These are phyloP conservation scores for Heliconius charithonia DNA, from an alignment of 2,888 invertebrate species.

Conservation along the genomic window DNA sequence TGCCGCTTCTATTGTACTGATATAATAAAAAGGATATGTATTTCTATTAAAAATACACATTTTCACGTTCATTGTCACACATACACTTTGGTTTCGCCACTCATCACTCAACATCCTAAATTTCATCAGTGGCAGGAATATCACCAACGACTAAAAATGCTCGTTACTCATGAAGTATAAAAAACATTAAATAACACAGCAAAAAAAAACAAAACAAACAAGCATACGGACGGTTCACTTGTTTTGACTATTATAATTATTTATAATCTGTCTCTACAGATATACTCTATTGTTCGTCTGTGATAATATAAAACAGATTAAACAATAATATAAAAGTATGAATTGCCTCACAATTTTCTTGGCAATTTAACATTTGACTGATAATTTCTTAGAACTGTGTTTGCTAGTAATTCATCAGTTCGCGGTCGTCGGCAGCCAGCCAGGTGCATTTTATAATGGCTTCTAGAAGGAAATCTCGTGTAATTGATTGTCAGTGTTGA, in stretches of 20 bases:
- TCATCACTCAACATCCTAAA: not conserved
- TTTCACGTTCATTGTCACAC: not conserved
- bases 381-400: slow-evolving; percentile 28
- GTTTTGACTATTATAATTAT: slow-evolving; percentile 3
- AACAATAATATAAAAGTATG: not conserved
- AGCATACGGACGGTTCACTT: not conserved
- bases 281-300: slow-evolving; percentile 7
- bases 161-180: not conserved
- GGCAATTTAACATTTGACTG: slow-evolving; percentile 22
- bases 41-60: not conserved
- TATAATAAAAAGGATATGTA: too few relatives aligned
- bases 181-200: not conserved
- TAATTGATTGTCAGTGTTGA: slow-evolving; percentile 26
- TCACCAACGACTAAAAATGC: not conserved
- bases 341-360: slow-evolving; percentile 8
- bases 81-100: not conserved
- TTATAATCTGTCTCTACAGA: slow-evolving; percentile 9
- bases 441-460: slow-evolving; percentile 31
- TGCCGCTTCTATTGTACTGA: too few relatives aligned
- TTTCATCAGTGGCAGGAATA: not conserved
- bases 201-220: slow-evolving; percentile 8
- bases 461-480: slow-evolving; percentile 33
- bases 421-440: slow-evolving; percentile 31
- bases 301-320: not conserved
- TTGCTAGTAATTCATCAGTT: slow-evolving; percentile 26